A percentile compares a stretch with the other conserved stretches of the same genome.
Conservation (phyloP, 2,113 vertebrate species). For the Talpa occidentalis region DNA sequence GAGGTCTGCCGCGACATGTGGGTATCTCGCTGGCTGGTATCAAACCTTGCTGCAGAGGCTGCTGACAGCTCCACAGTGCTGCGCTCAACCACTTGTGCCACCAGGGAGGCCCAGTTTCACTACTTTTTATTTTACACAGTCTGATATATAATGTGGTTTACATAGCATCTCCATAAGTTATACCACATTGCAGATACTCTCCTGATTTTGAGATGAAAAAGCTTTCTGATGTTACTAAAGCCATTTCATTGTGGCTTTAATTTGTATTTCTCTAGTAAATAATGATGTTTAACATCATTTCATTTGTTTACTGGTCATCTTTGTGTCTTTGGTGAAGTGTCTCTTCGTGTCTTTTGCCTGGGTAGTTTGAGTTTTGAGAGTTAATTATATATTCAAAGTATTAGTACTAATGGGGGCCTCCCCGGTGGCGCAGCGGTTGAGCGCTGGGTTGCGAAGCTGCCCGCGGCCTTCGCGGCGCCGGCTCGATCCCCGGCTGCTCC, state of each 20-base stretch:
- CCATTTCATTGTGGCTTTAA: not conserved
- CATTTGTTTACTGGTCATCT: not conserved
- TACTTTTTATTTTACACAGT: not conserved
- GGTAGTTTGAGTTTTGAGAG: conserved; percentile 1
- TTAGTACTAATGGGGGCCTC: too few species aligned
- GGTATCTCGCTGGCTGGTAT: too few species aligned
- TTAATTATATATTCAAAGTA: not conserved
- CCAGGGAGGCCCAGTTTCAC: too few species aligned
- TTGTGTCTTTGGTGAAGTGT: not conserved
- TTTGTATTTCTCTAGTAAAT: not conserved
- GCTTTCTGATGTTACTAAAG: not conserved
- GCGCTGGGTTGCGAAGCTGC: too few species aligned
- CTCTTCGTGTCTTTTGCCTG: not conserved
- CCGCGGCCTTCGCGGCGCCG: too few species aligned
- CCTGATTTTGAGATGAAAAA: not conserved
- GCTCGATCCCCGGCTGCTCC: too few species aligned
- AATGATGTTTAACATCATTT: not conserved
- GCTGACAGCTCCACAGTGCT: too few species aligned
- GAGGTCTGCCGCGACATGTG: too few species aligned
- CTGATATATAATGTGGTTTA: not conserved
- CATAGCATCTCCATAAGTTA: not conserved
- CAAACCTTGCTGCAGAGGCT: too few species aligned
- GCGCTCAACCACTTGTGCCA: too few species aligned
- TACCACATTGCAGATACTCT: not conserved
- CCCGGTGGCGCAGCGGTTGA: too few species aligned